Percentiles rank a stretch among this genome's conserved stretches.
Conservation (phyloP, 2,888 invertebrate species). For the Shargacucullia verbasci region DNA sequence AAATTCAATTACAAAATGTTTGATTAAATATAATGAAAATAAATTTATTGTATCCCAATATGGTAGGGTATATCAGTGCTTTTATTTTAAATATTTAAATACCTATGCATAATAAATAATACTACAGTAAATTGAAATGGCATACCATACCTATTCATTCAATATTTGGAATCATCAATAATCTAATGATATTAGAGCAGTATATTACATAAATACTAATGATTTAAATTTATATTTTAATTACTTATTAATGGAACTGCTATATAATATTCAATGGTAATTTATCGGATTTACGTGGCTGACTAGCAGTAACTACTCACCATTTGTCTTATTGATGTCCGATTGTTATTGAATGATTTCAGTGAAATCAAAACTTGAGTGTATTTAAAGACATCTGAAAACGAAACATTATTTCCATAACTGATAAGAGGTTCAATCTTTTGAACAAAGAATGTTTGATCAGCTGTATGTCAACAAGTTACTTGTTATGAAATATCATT, state of each 20-base stretch:
- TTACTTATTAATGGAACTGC: conserved; percentile 11
- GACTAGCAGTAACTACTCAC: conserved; percentile 47
- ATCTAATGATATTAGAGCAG: no score
- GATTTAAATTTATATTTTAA: conserved; percentile 1
- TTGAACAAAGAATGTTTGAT: conserved; percentile 61
- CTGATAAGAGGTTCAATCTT: conserved; percentile 54
- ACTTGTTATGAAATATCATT: conserved; percentile 43
- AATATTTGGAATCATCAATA: no score
- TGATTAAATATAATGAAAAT: no score
- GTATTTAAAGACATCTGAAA: conserved; percentile 58
- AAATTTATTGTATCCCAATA: no score
- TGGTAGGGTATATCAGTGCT: no score
- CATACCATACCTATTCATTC: no score
- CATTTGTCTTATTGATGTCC: conserved; percentile 47
- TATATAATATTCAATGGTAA: conserved; percentile 2
- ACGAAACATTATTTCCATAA: conserved; percentile 56
- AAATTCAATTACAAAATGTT: no score
- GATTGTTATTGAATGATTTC: conserved; percentile 44
- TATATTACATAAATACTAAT: no score
- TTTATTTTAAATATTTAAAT: no score
- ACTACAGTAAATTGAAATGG: no score
- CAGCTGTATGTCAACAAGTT: conserved; percentile 56
- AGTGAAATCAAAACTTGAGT: conserved; percentile 45
- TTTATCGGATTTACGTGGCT: conserved; percentile 1
- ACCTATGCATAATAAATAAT: no score